Conservation (phyloP, 2,797 vertebrate genomes). For the Leptatherina wallacei region DNA sequence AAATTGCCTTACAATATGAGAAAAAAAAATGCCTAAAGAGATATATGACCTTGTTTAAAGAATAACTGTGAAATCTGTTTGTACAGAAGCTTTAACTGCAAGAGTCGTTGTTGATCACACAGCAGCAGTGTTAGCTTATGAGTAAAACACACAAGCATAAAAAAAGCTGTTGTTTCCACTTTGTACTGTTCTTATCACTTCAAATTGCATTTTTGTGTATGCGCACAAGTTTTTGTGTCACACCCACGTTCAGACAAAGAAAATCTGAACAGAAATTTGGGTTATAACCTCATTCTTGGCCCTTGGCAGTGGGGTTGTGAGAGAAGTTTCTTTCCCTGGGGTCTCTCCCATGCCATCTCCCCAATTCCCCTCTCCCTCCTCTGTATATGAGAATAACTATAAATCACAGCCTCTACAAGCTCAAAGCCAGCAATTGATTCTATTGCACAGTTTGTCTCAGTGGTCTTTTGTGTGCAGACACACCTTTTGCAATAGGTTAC, state of each 20-base stretch:
- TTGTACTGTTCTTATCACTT: background rate
- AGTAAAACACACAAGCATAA: constrained; percentile 16
- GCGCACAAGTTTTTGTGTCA: constrained; percentile 1
- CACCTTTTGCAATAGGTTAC: constrained; percentile 45
- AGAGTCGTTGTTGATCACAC: background rate
- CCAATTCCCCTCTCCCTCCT: constrained; percentile 24
- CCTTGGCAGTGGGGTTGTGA: constrained; percentile 59
- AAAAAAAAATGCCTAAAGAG: constrained; percentile 14
- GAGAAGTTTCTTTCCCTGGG: constrained; percentile 57
- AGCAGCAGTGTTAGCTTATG: constrained; percentile 8
- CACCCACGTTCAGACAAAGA: constrained; percentile 6
- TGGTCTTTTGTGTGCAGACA: constrained; percentile 21
- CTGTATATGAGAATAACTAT: constrained; percentile 49
- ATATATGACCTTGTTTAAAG: constrained; percentile 9
- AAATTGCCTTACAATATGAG: background rate
- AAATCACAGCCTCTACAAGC: constrained; percentile 55
- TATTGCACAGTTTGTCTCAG: background rate
- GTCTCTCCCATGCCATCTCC: constrained; percentile 68
- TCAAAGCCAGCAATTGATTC: background rate
- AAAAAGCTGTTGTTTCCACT: constrained; percentile 1
- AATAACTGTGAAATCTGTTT: too few species aligned
- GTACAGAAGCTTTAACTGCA: background rate
- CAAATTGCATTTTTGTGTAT: background rate
- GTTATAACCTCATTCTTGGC: constrained; percentile 60
- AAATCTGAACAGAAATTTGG: constrained; percentile 44